phyloP scores from a whole-genome alignment of 2,797 vertebrate species.

The Poecilia velifera region DNA sequence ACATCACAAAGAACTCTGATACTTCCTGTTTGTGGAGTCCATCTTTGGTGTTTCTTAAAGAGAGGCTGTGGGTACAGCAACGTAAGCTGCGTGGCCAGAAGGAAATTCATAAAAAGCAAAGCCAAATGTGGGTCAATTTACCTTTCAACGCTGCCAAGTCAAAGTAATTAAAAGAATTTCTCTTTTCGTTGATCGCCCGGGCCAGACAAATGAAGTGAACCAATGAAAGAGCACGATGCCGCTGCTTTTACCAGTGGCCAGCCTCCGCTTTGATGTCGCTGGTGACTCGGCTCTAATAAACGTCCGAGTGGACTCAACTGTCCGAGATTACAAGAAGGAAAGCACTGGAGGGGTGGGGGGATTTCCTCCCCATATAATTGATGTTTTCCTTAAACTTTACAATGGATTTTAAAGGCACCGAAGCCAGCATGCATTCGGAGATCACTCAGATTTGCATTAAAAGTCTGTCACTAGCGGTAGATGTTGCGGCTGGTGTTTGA shows the following conservation, averaged over 20 bases:
- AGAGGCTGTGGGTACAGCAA: neutral
- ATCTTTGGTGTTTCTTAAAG: neutral
- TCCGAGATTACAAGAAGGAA: slow-evolving; percentile 28
- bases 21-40: neutral
- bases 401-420: slow-evolving; percentile 36
- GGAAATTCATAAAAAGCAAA: neutral
- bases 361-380: neutral
- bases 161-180: neutral
- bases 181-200: neutral
- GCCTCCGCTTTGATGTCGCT: slow-evolving; percentile 39
- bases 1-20: neutral
- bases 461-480: slow-evolving; percentile 58
- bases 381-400: slow-evolving; percentile 33
- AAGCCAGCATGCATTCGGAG: slow-evolving; percentile 38
- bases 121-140: neutral
- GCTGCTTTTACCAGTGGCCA: slow-evolving; percentile 2
- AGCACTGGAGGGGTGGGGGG: neutral
- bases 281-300: slow-evolving; percentile 36
- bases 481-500: slow-evolving; percentile 50
- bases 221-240: slow-evolving; percentile 5
- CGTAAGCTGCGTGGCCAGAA: neutral
- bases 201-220: slow-evolving; percentile 12
- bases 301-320: slow-evolving; percentile 39
- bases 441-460: slow-evolving; percentile 52
- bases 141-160: neutral